Evolutionary conservation across 2,797 vertebrate genomes (phyloP).

Genomic region (Intellagama lesueurii): DNA sequence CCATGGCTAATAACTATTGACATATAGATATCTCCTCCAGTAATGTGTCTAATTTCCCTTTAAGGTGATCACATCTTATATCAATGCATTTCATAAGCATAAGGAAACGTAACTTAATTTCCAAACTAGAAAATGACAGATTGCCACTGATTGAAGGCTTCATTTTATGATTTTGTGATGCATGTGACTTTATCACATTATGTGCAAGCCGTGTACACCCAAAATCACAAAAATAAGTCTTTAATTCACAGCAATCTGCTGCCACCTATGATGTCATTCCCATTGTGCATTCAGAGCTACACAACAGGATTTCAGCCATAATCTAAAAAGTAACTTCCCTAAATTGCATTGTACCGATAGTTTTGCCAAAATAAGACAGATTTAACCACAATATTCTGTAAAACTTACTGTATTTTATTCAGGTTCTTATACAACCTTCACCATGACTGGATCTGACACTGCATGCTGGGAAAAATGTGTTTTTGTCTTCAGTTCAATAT

Average conservation of each 20-base stretch:
- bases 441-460: neutral
- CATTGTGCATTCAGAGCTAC: too few species aligned
- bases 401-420: conserved; percentile 20
- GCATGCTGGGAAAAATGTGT: neutral
- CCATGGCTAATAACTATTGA: neutral
- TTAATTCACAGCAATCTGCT: too few species aligned
- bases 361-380: neutral
- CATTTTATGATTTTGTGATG: too few species aligned
- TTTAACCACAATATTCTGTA: neutral
- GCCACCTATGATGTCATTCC: too few species aligned
- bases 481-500: conserved; percentile 2
- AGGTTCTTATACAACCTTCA: neutral
- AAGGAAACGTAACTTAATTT: neutral
- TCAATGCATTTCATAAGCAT: neutral
- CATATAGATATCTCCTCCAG: neutral
- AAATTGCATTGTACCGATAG: neutral
- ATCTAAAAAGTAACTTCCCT: too few species aligned
- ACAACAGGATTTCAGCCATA: too few species aligned
- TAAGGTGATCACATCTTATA: neutral
- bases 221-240: too few species aligned
- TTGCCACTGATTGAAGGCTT: too few species aligned
- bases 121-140: too few species aligned
- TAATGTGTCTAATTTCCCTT: neutral
- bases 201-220: too few species aligned
- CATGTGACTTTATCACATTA: too few species aligned